Conservation (phyloP, 2,113 vertebrate genomes). For the Ahaetulla prasina region DNA sequence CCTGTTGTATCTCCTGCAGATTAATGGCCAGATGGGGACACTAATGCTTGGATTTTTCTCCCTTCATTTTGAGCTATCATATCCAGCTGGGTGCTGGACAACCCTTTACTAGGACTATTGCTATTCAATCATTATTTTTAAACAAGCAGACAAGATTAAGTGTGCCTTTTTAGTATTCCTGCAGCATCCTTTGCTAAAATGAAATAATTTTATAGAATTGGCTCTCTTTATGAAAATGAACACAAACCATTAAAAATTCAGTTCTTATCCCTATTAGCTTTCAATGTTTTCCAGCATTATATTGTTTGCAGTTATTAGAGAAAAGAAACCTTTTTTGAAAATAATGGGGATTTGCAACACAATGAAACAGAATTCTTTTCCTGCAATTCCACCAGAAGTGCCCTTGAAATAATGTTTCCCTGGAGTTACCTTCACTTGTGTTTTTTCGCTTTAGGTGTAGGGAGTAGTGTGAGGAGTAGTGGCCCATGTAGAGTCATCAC, state of each 20-base stretch:
- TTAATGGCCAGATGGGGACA: conserved; percentile 23
- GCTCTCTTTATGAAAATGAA: background rate
- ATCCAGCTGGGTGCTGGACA: conserved; percentile 11
- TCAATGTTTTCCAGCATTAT: background rate
- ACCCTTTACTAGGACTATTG: background rate
- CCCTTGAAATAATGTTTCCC: background rate
- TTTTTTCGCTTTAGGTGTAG: background rate
- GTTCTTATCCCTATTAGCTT: background rate
- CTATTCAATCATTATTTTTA: conserved; percentile 1
- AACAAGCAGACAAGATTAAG: background rate
- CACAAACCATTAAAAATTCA: background rate
- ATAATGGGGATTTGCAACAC: too few species aligned
- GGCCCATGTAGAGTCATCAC: background rate
- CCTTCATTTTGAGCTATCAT: conserved; percentile 14
- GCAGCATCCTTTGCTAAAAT: background rate
- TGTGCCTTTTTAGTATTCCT: background rate
- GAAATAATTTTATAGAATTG: background rate
- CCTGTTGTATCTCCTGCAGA: conserved; percentile 25
- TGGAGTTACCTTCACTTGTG: background rate
- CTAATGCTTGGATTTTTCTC: background rate
- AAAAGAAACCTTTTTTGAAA: too few species aligned
- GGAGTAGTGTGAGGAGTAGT: background rate
- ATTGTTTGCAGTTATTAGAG: background rate
- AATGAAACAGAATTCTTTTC: too few species aligned
- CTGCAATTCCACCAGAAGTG: too few species aligned